Base-by-base conservation (phyloP, 2,113 vertebrate genomes). In the Grammomys surdaster region DNA sequence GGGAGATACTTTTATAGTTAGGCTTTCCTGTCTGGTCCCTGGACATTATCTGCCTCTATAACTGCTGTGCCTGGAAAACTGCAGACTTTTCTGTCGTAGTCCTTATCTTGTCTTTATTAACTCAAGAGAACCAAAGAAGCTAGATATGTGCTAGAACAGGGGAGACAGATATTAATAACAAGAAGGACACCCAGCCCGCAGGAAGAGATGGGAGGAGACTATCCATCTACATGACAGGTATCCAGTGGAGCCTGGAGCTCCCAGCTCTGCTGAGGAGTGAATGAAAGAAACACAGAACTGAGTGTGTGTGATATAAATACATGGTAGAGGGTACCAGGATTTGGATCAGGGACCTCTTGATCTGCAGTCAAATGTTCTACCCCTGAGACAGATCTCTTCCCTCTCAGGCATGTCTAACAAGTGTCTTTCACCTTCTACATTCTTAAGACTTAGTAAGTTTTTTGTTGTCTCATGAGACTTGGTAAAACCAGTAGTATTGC, bases 361-460 rank as follows among this genome's bases (percentile, higher is more conserved):
- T 70, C 81, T 90, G 90, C 72, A 67, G 28, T 90, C 76, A 73
- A 92, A 93, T 89, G 89, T 43, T 96, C 87, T 94, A 69, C 16
- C 70, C 76, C 85, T 90, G 91, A 92, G 46, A 60, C 93, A 80
- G 48, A 31, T 76, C 22, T 69, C 63, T 0, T 54, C 0, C 40
- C 3, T 12, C 0, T 0, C 0, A 0, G 0, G 0, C 0, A 1
- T 22, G 19, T 33, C 54, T 33, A 86, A 20, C 28, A 67, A 22
- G 58, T 43, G 2, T 17, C 24, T 46, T 63, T 67, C 10, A 43
- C 4, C 22, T 81, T 81, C n/a, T 40, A 4, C 7, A n/a, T 56
- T 78, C 70, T 48, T 24, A 24, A 3, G 36, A 40, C 17, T 36
- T 12, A n/a, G 3, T 40, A 75, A 60, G 46, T 67, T 73, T 78